phyloP scores from a whole-genome alignment of 2,113 vertebrate species.

The Chaetodon auriga region DNA sequence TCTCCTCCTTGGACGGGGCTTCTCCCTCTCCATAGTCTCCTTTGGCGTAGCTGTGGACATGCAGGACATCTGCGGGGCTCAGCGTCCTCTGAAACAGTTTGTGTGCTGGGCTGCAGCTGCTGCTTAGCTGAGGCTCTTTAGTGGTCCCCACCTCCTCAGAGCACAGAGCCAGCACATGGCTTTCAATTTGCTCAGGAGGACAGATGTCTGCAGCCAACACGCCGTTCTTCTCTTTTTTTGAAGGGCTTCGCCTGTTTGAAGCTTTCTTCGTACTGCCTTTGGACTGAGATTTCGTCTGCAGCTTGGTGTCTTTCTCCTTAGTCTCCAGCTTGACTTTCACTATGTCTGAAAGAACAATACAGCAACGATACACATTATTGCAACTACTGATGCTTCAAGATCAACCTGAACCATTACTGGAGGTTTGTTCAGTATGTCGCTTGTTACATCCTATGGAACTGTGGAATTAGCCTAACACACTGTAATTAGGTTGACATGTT shows the following conservation, averaged over 20 bases:
- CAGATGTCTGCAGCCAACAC: neutral
- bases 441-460: too few relatives aligned
- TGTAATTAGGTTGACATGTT: too few relatives aligned
- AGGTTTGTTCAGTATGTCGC: too few relatives aligned
- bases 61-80: conserved; percentile 87
- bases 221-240: conserved; percentile 64
- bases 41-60: conserved; percentile 92
- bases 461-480: too few relatives aligned
- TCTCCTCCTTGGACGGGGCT: conserved; percentile 53
- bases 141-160: neutral
- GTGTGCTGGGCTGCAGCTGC: conserved; percentile 59
- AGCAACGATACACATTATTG: neutral
- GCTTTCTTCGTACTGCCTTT: conserved; percentile 59
- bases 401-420: too few relatives aligned
- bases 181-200: conserved; percentile 18
- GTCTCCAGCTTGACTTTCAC: conserved; percentile 41
- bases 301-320: conserved; percentile 54
- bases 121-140: conserved; percentile 33
- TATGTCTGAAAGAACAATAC: conserved; percentile 43
- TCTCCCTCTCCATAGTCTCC: conserved; percentile 85
- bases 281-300: conserved; percentile 39
- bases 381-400: neutral
- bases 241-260: conserved; percentile 28
- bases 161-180: neutral
- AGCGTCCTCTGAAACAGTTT: conserved; percentile 84